Conservation (phyloP, 1,140 invertebrate genomes). For the Calliphora vicina region DNA sequence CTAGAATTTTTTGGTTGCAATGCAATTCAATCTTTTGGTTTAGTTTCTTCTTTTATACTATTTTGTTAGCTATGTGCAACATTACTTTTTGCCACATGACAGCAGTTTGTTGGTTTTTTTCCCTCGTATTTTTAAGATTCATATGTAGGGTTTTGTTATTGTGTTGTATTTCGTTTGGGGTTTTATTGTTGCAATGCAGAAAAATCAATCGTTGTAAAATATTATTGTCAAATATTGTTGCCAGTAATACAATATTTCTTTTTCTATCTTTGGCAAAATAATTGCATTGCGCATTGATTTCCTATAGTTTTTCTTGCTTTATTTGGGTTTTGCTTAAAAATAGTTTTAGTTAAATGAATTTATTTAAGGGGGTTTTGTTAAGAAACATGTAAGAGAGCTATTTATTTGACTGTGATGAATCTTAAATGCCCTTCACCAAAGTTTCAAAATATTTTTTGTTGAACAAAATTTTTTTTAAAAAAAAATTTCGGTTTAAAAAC, state of each 20-base stretch:
- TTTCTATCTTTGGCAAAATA: slow-evolving; percentile 1
- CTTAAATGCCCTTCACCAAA: too few relatives aligned
- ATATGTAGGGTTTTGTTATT: slow-evolving; percentile 18
- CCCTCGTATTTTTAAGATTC: background rate
- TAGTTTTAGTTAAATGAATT: too few relatives aligned
- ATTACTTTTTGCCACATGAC: background rate
- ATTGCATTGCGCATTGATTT: slow-evolving; percentile 39
- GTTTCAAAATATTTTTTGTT: too few relatives aligned
- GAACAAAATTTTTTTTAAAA: too few relatives aligned
- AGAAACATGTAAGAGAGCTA: too few relatives aligned
- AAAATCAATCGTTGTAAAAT: background rate
- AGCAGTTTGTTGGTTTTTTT: background rate
- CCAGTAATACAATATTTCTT: background rate
- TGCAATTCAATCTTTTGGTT: slow-evolving; percentile 20
- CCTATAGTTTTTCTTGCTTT: background rate
- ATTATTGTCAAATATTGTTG: background rate
- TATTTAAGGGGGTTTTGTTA: too few relatives aligned
- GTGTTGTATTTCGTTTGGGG: background rate
- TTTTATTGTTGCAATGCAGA: background rate
- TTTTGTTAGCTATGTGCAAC: too few relatives aligned
- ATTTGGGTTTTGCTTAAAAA: too few relatives aligned
- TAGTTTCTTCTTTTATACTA: too few relatives aligned
- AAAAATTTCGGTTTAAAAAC: too few relatives aligned
- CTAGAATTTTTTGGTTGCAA: background rate
- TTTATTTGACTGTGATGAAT: too few relatives aligned